Percentiles rank a stretch among this genome's conserved stretches.
phyloP scores from a whole-genome alignment of 2,888 invertebrate species.

The Caenorhabditis macrosperma region DNA sequence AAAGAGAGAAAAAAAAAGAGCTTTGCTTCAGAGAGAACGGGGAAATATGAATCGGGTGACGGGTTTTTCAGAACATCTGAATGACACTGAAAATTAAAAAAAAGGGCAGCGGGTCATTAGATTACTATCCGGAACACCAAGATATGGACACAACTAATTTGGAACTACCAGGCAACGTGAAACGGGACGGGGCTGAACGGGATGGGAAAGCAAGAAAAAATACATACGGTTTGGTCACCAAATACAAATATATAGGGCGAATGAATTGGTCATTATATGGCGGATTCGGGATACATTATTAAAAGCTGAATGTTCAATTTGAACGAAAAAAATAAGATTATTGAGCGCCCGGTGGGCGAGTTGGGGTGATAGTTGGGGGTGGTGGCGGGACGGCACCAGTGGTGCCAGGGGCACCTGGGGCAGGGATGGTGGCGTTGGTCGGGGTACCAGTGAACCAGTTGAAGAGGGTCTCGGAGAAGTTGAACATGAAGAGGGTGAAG shows the following conservation, averaged over 20 bases:
- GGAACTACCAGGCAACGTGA: slow-evolving; percentile 25
- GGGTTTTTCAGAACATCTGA: slow-evolving; percentile 20
- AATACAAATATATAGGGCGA: neutral
- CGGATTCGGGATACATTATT: no score
- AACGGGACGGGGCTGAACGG: neutral
- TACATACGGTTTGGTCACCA: neutral
- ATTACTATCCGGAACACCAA: slow-evolving; percentile 4
- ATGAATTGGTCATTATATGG: neutral
- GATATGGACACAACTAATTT: slow-evolving; percentile 4
- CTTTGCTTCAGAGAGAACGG: slow-evolving; percentile 24
- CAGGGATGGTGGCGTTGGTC: neutral
- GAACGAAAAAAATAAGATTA: no score
- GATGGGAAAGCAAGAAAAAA: neutral
- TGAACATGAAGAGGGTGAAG: neutral
- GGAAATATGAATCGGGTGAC: neutral
- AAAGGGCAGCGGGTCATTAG: neutral
- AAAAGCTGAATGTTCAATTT: no score
- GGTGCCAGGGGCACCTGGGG: no score
- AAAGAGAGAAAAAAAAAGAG: neutral
- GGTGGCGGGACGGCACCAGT: neutral
- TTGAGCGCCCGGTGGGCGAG: neutral
- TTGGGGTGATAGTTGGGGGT: neutral
- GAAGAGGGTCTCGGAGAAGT: slow-evolving; percentile 19
- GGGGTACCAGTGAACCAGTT: neutral
- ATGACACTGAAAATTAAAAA: neutral